phyloP scores from a whole-genome alignment of 2,113 vertebrate species.

The Saguinus midas region DNA sequence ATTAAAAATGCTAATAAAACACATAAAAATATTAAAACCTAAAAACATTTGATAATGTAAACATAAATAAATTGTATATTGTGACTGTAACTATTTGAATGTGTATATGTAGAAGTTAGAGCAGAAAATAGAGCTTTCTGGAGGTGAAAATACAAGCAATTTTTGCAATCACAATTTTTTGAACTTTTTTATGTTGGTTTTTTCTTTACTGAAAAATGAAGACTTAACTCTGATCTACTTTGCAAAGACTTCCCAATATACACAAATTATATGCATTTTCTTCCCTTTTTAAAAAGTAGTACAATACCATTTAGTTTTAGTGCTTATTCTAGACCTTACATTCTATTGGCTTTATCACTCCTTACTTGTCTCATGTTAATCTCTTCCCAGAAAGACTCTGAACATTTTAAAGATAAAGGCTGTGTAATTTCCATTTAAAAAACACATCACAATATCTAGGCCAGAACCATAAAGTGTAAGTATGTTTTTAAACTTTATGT shows the following conservation, averaged over 20 bases:
- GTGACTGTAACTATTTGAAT: not conserved
- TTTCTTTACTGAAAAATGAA: not conserved
- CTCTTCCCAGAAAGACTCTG: not conserved
- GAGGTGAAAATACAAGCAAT: not conserved
- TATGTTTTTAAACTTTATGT: not conserved
- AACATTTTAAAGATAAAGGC: not conserved
- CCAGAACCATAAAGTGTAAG: not conserved
- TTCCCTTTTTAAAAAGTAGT: constrained; percentile 23
- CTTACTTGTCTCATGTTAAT: not conserved
- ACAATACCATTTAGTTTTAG: not conserved
- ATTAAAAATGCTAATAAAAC: not conserved
- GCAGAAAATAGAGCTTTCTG: not conserved
- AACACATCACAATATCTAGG: not conserved
- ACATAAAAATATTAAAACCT: not conserved
- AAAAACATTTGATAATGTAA: not conserved
- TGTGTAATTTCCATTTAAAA: constrained; percentile 12
- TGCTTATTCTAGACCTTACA: not conserved
- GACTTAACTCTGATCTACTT: not conserved
- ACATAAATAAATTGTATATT: not conserved
- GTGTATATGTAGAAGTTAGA: not conserved
- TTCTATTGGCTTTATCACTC: not conserved
- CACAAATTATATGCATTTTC: not conserved
- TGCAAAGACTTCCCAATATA: not conserved
- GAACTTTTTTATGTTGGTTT: not conserved
- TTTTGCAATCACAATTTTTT: constrained; percentile 14